Evolutionary conservation across 1,140 invertebrate genomes (phyloP).

Genomic region (Rhysida immarginata): DNA sequence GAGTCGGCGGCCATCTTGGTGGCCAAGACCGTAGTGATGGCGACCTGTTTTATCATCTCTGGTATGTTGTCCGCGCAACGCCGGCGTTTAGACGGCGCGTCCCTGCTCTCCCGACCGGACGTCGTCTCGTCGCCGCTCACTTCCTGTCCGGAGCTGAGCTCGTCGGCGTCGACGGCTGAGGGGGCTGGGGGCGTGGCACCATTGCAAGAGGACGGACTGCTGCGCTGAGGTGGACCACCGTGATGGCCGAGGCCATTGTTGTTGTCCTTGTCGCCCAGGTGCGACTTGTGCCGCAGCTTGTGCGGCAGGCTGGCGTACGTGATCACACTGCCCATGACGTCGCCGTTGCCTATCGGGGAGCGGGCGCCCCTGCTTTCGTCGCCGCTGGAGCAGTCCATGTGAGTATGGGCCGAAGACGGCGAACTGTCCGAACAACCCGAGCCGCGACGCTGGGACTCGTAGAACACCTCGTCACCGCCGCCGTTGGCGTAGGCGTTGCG

Average conservation of each 20-base stretch:
- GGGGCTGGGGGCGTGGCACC: constrained; percentile 62
- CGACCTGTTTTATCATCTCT: too few relatives aligned
- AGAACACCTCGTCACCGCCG: neutral
- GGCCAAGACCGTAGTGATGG: constrained; percentile 11
- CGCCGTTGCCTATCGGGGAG: neutral
- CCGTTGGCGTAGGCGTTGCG: neutral
- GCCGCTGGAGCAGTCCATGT: constrained; percentile 16
- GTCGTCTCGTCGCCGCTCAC: neutral
- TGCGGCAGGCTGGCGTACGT: constrained; percentile 47
- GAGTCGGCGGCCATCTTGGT: neutral
- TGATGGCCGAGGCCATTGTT: constrained; percentile 10
- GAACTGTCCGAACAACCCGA: constrained; percentile 1
- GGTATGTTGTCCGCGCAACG: too few relatives aligned
- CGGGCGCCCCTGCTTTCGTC: constrained; percentile 15
- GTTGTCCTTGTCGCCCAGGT: constrained; percentile 47
- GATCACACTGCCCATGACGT: neutral
- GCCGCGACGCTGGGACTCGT: neutral
- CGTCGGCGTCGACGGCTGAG: constrained; percentile 42
- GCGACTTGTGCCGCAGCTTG: constrained; percentile 81
- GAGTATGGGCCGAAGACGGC: constrained; percentile 10
- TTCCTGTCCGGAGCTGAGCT: constrained; percentile 52
- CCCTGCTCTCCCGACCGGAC: neutral
- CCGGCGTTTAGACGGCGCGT: neutral
- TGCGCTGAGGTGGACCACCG: neutral
- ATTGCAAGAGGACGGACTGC: constrained; percentile 29